Percentiles rank a stretch among this genome's conserved stretches.
Conservation (phyloP, 2,797 vertebrate genomes). For the Nyctalus aviator region DNA sequence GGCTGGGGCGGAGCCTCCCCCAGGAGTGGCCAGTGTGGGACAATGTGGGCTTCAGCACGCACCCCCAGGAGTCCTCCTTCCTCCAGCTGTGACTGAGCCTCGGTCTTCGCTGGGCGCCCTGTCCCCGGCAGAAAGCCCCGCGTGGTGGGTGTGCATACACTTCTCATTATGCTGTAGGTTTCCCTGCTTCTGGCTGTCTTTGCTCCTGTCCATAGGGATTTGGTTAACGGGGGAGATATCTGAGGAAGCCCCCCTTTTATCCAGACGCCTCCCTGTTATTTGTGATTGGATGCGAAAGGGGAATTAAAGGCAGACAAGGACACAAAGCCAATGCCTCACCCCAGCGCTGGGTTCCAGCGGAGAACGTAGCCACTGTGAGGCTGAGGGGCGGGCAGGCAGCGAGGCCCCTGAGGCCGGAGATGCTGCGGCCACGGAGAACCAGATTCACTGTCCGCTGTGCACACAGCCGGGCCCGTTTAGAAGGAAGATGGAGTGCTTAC, state of each 20-base stretch:
- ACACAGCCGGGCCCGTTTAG: conserved; percentile 67
- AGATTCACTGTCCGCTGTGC: conserved; percentile 53
- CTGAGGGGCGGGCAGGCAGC: not conserved
- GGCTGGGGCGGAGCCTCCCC: fast-evolving
- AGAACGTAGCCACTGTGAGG: not conserved
- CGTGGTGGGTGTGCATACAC: fast-evolving
- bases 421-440: conserved; percentile 54
- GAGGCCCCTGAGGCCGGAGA: conserved; percentile 43
- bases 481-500: conserved; percentile 74
- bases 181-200: not conserved
- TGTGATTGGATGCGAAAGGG: not conserved
- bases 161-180: fast-evolving
- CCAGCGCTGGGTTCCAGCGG: conserved; percentile 1
- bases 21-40: fast-evolving
- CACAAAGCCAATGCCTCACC: not conserved
- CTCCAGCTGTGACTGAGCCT: not conserved
- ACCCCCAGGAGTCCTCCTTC: not conserved
- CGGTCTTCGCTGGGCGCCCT: fast-evolving
- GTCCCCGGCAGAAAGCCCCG: fast-evolving
- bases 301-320: not conserved
- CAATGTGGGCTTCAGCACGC: fast-evolving
- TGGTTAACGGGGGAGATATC: too few relatives aligned
- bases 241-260: not conserved
- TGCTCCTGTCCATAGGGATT: not conserved
- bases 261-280: not conserved